A percentile compares a stretch with the other conserved stretches of the same genome.
Conservation (phyloP, 2,888 invertebrate species). For the Agriopis aurantiaria region DNA sequence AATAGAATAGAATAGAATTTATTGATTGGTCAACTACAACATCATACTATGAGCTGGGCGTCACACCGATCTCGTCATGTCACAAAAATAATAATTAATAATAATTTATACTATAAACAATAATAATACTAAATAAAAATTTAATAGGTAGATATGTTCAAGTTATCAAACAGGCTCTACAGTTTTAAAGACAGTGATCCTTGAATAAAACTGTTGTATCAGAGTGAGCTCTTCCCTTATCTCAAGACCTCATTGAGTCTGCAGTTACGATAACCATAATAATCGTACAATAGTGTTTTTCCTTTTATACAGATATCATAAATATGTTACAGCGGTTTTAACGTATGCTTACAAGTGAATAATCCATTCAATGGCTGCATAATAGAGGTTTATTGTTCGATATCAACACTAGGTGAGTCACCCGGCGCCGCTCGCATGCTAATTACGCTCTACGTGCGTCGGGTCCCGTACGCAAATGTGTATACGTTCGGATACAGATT, state of each 20-base stretch:
- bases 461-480: constrained; percentile 43
- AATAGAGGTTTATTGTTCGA: constrained; percentile 53
- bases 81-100: too few relatives aligned
- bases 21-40: too few relatives aligned
- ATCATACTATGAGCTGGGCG: too few relatives aligned
- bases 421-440: constrained; percentile 55
- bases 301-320: not conserved
- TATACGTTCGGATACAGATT: constrained; percentile 6
- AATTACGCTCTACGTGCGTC: constrained; percentile 63
- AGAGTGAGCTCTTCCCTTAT: not conserved
- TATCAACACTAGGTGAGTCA: constrained; percentile 62
- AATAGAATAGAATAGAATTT: too few relatives aligned
- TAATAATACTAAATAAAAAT: too few relatives aligned
- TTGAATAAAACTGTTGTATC: not conserved
- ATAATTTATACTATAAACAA: too few relatives aligned
- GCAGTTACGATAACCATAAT: not conserved
- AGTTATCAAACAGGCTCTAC: too few relatives aligned
- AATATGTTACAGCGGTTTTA: not conserved
- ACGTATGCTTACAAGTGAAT: constrained; percentile 14
- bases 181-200: not conserved
- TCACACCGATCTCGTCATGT: too few relatives aligned
- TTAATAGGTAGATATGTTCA: too few relatives aligned
- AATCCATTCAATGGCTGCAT: constrained; percentile 32
- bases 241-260: constrained; percentile 3
- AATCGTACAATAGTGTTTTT: not conserved